Evolutionary conservation across 2,113 vertebrate genomes (phyloP), one percentile per base, ranked within the genome.

Genomic region (Upupa epops): DNA sequence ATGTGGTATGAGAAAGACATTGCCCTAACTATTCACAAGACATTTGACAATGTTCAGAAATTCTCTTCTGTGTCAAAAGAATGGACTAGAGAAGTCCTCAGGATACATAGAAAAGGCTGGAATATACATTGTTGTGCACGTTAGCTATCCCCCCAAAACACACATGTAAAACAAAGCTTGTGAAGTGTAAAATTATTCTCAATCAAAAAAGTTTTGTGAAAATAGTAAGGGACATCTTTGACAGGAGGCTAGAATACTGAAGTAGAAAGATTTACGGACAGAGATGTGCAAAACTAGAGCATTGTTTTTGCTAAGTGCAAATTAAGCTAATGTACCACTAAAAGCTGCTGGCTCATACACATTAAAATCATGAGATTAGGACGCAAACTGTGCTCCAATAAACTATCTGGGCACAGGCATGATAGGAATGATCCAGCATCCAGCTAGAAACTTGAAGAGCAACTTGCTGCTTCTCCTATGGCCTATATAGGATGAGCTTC

Each of bases 271-370:
- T 87, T 90, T 94, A 82, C 42, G 89, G 58, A 89, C 18, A 29
- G 70, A 68, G 71, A 87, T 73, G 59, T 85, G 63, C 55, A 92
- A 86, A 92, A 90, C 63, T 45, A 48, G 56, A 96, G 83, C 55
- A 49, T 2, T 22, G 26, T 85, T 95, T 92, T 77, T 89, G 55
- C 60, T 37, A 92, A 84, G 29, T 66, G 94, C 46, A 92, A 83
- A 86, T 94, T 68, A 90, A 88, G 55, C n/a, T 93, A 93, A 96
- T 92, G 83, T 89, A 92, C 76, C 88, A 84, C 88, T 93, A 84
- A 91, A 94, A 94, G 70, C 70, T 90, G 42, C 56, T 3, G 1
- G 73, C 70, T 94, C 37, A 56, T 40, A 82, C 28, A 82, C 59
- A 71, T 76, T 87, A 90, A 93, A 86, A 93, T 42, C n/a, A 45